Evolutionary conservation across 2,888 invertebrate species (phyloP).

Genomic region (Orthosia incerta): DNA sequence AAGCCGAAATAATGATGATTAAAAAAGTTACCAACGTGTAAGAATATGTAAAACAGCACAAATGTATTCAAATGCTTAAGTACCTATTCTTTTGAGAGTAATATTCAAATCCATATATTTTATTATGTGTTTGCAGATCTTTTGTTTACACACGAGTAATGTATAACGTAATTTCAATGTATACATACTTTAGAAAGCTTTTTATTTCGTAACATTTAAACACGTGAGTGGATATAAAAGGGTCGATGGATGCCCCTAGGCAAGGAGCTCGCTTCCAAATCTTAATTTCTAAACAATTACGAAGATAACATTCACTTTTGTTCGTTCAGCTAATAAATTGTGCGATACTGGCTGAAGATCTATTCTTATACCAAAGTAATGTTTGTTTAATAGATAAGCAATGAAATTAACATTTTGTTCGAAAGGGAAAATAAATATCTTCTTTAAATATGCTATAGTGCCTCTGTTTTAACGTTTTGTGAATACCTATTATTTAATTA

Average conservation of each 20-base stretch:
- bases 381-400: conserved; percentile 22
- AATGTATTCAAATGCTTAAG: background rate
- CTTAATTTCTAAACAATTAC: conserved; percentile 32
- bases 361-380: conserved; percentile 28
- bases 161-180: background rate
- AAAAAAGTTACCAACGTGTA: too few relatives aligned
- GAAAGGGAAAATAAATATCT: conserved; percentile 17
- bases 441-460: background rate
- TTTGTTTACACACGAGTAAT: background rate
- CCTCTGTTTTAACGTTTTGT: too few relatives aligned
- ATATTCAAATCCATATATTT: background rate
- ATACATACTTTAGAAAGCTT: conserved; percentile 10
- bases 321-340: conserved; percentile 59
- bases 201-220: conserved; percentile 12
- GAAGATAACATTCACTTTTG: conserved; percentile 55
- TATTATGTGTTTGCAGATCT: background rate
- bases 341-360: conserved; percentile 35
- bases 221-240: conserved; percentile 16
- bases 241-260: conserved; percentile 29
- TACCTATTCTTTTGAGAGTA: background rate
- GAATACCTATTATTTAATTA: too few relatives aligned
- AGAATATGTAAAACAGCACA: background rate
- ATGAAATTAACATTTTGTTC: conserved; percentile 31
- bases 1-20: background rate
- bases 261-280: conserved; percentile 14